phyloP scores from a whole-genome alignment of 2,113 vertebrate genomes.

The Apeltes quadracus region DNA sequence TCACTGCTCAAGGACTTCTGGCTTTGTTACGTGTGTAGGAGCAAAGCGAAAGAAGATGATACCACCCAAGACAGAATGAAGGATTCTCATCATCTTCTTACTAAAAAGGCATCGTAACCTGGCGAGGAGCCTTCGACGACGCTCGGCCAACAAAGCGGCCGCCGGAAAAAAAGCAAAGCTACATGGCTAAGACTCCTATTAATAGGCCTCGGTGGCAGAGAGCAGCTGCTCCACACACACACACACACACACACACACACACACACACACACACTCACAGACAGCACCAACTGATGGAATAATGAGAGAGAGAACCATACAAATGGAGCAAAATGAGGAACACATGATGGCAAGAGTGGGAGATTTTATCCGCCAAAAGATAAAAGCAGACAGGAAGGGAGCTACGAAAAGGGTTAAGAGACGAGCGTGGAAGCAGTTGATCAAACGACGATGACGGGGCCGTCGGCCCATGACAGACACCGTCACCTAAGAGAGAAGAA shows the following conservation, averaged over 20 bases:
- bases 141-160: constrained; percentile 47
- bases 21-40: constrained; percentile 23
- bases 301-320: constrained; percentile 64
- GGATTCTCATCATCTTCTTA: constrained; percentile 23
- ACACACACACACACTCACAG: constrained; percentile 67
- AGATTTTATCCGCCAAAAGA: constrained; percentile 36
- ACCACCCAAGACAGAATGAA: background rate
- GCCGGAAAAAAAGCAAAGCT: constrained; percentile 73
- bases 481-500: constrained; percentile 39
- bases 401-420: constrained; percentile 20
- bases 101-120: constrained; percentile 35
- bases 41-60: constrained; percentile 13
- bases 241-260: constrained; percentile 61
- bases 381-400: constrained; percentile 8
- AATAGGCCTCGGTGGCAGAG: constrained; percentile 78
- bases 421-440: constrained; percentile 33
- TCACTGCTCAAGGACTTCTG: constrained; percentile 20
- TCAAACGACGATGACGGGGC: constrained; percentile 49
- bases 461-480: constrained; percentile 40
- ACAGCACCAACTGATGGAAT: constrained; percentile 74
- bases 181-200: constrained; percentile 73
- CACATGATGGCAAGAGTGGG: constrained; percentile 16
- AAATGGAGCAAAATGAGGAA: constrained; percentile 39
- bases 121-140: constrained; percentile 16
- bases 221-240: constrained; percentile 80